Percentiles rank a stretch among this genome's conserved stretches.
phyloP scores from a whole-genome alignment of 1,140 invertebrate species.

The Brachionus plicatilis region DNA sequence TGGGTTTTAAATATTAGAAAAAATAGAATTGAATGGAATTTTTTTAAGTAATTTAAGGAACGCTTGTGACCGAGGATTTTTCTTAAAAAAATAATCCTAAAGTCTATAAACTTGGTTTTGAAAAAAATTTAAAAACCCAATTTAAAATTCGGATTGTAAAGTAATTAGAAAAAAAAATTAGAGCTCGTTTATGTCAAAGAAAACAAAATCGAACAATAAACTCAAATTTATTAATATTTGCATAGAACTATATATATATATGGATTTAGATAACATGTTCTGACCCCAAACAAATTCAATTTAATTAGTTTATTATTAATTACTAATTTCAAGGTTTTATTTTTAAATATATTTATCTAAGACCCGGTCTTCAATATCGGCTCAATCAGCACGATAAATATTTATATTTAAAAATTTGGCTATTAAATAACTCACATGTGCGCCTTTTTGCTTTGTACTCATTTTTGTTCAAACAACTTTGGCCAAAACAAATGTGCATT shows the following conservation, averaged over 20 bases:
- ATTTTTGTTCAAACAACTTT: not conserved
- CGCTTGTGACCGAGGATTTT: not conserved
- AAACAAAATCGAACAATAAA: not conserved
- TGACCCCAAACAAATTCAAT: not conserved
- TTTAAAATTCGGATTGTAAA: not conserved
- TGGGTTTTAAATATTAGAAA: no score
- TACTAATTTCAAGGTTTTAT: constrained; percentile 10
- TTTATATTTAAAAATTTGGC: not conserved
- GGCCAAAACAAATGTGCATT: not conserved
- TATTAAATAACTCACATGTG: constrained; percentile 29
- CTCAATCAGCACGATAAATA: constrained; percentile 23
- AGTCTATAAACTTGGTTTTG: not conserved
- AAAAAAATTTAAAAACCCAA: not conserved
- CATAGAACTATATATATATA: not conserved
- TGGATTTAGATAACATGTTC: not conserved
- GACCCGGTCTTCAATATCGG: not conserved
- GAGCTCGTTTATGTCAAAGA: not conserved
- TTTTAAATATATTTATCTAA: not conserved
- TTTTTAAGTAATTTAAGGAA: not conserved
- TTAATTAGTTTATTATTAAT: constrained; percentile 27
- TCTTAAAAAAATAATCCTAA: not conserved
- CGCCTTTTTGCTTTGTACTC: constrained; percentile 6
- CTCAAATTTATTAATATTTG: not conserved
- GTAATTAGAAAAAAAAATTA: not conserved
- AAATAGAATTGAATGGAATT: no score